Base-by-base conservation (phyloP, 2,113 vertebrate species). In the Fregata magnificens region DNA sequence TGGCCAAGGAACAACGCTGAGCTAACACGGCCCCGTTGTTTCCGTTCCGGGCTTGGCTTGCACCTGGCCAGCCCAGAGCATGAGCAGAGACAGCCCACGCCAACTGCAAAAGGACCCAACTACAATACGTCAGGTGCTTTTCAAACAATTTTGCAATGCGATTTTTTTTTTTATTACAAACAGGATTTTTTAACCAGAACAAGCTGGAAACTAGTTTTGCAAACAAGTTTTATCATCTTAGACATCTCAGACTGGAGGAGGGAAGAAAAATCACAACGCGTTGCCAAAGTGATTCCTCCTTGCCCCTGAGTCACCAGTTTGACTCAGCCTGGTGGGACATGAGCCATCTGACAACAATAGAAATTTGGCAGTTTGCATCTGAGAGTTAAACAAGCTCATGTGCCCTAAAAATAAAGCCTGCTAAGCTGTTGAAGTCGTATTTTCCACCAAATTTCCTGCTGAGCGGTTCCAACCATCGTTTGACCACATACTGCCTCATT, bases 371-470 rank as follows among this genome's bases (percentile, higher is more conserved):
- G 52, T 65, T 66, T 6, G 49, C 53, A 93, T 52, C 89, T 24
- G 7, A 2, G 50, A 94, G 72, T 50, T 78, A 61, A 93, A 20
- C 15, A 12, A 82, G 85, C 92, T 10, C 94, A 90, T 1, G 7
- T 3, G 6, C 86, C 90, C 94, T 91, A 84, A 97, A 97, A 95
- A 93, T 83, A 97, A 97, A 97, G 90, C 70, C 81, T 90, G 63
- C 66, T 84, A 94, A 79, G 95, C 58, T 95, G 96, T 77, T 97
- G 90, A 97, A 90, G 76, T 21, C 5, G 71, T 44, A 86, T 94
- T 96, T 96, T 94, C 85, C 90, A 95, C 96, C 87, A 81, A 90
- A 91, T 96, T 96, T 98, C 93, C 97, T 97, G 88, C 91, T 70
- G 92, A 95, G 65, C 44, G 0, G 3, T 70, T 97, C 84, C 70